A percentile compares a stretch with the other conserved stretches of the same genome.
Conservation (phyloP, 2,888 invertebrate genomes). For the Reticulitermes lucifugus region DNA sequence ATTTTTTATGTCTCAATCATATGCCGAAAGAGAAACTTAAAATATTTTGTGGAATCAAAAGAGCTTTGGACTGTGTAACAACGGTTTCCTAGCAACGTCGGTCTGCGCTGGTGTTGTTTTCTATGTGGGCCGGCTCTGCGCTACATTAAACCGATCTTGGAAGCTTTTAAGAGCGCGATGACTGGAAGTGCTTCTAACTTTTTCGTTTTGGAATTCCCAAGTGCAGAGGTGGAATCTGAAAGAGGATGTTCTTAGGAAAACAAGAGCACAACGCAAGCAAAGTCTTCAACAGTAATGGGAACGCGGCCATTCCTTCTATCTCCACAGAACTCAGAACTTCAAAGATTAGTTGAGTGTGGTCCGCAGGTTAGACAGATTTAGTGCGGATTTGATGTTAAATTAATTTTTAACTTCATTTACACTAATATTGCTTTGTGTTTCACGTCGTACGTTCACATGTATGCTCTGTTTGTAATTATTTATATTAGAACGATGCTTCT, state of each 20-base stretch:
- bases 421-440: no score
- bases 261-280: slow-evolving; percentile 9
- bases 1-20: no score
- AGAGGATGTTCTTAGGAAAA: slow-evolving; percentile 2
- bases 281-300: slow-evolving; percentile 13
- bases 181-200: slow-evolving; percentile 5
- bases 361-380: neutral
- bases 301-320: neutral
- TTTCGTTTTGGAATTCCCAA: slow-evolving; percentile 4
- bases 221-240: neutral
- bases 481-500: no score
- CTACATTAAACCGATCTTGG: neutral
- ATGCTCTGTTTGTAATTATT: no score
- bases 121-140: neutral
- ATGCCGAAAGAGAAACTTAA: no score
- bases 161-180: slow-evolving; percentile 9
- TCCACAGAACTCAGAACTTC: neutral
- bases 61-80: no score
- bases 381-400: no score
- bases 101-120: neutral
- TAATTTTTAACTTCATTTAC: no score
- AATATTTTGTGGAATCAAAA: no score
- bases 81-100: no score
- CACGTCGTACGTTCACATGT: no score
- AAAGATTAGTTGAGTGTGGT: neutral